Percentiles rank a stretch among this genome's conserved stretches.
Conservation (phyloP, 2,113 vertebrate genomes). For the Beaufortia kweichowensis region DNA sequence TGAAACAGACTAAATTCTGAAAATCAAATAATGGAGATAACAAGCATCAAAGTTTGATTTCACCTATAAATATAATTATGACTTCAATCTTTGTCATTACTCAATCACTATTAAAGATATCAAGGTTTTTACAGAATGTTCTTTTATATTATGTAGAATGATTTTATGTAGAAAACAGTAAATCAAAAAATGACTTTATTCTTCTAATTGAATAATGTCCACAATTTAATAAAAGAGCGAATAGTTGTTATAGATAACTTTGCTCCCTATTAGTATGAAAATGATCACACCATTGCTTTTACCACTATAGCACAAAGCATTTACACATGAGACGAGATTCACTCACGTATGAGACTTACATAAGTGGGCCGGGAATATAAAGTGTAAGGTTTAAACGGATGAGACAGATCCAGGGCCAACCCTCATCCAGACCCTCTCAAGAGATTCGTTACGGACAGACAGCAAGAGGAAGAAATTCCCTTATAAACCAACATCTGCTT, state of each 20-base stretch:
- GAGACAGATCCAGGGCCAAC: conserved; percentile 86
- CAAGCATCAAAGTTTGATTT: no score
- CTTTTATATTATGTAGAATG: no score
- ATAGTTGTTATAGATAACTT: neutral
- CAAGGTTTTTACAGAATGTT: no score
- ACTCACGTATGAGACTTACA: conserved; percentile 23
- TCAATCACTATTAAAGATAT: no score
- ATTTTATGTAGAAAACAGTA: no score
- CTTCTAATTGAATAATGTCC: no score
- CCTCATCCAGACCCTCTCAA: conserved; percentile 83
- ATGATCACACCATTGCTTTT: neutral
- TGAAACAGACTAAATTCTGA: no score
- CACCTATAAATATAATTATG: no score
- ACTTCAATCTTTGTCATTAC: no score
- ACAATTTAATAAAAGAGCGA: neutral
- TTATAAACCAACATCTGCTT: conserved; percentile 70
- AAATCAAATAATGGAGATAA: no score
- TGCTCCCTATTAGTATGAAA: neutral
- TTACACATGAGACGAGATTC: conserved; percentile 8
- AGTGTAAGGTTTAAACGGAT: conserved; percentile 90
- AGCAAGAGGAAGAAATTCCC: conserved; percentile 81
- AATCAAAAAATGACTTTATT: no score
- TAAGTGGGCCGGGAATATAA: conserved; percentile 72
- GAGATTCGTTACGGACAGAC: conserved; percentile 92
- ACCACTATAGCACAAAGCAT: neutral